Base-by-base conservation (phyloP, 2,113 vertebrate genomes). In the Saimiri boliviensis region DNA sequence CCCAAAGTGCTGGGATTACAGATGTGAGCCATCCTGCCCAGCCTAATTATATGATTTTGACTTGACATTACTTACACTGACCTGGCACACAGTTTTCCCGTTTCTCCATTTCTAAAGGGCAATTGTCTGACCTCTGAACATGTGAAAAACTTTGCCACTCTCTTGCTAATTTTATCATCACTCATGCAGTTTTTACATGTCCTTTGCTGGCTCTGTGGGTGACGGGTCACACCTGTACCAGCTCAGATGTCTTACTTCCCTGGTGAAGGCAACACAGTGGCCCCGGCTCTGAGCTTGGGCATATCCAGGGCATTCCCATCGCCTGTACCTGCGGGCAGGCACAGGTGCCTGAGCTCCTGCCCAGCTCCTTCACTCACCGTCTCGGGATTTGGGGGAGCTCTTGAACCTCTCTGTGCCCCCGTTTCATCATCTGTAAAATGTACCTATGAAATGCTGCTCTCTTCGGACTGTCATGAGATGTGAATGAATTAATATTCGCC, bases 111-210 rank as follows among this genome's bases (percentile, higher is more conserved):
- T 42, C 13, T 20, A 32, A 13, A 58, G 76, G 45, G 13, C n/a
- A 19, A 4, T 19, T 6, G 2, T 37, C 0, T 19, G 11, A 10
- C 12, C 20, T 3, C 6, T 35, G 30, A n/a, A 49, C 23, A 1
- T 17, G 13, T 42, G 2, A 49, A 19, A 1, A 7, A 4, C 21
- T 42, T 1, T 7, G n/a, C n/a, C 20, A 4, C 27, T 49, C 35
- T 71, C 14, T 0, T 11, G 23, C 54, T 32, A 27, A 19, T 56
- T 19, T 68, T 35, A 17, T 49, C 45, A 30, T 7, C 0, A 19
- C 1, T 8, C 32, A 2, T 2, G 60, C 9, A 11, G 1, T 58
- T 23, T 71, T 16, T 47, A 16, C 12, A 0, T 19, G 17, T 40
- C 7, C 58, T 25, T 83, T 30, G 3, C 21, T 19, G 52, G 16